phyloP scores from a whole-genome alignment of 1,140 invertebrate species.

The Drosophila nebulosa region DNA sequence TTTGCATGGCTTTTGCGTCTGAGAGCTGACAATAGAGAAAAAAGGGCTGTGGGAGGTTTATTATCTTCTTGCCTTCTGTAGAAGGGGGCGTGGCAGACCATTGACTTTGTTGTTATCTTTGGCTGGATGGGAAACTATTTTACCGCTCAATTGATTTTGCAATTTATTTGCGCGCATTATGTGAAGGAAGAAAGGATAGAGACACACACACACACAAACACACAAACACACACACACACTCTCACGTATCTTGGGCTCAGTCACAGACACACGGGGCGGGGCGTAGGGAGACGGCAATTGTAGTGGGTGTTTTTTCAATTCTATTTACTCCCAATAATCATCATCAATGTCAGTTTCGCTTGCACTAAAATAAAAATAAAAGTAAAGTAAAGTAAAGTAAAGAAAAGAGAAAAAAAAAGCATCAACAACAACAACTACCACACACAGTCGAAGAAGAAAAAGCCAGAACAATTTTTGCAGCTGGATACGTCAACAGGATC shows the following conservation, averaged over 20 bases:
- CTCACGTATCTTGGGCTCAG: slow-evolving; percentile 35
- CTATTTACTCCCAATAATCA: slow-evolving; percentile 80
- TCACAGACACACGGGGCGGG: slow-evolving; percentile 20
- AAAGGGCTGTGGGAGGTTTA: no score
- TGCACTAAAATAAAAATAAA: slow-evolving; percentile 68
- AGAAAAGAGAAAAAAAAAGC: slow-evolving; percentile 4
- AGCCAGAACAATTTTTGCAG: not conserved
- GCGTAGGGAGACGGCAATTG: not conserved
- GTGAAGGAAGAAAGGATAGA: slow-evolving; percentile 28
- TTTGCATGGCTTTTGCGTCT: not conserved
- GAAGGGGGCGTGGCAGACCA: slow-evolving; percentile 15
- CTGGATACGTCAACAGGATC: slow-evolving; percentile 61
- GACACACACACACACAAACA: slow-evolving; percentile 20
- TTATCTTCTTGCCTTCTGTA: slow-evolving; percentile 1
- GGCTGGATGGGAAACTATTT: slow-evolving; percentile 67
- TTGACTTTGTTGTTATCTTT: slow-evolving; percentile 50
- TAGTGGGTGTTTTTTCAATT: slow-evolving; percentile 69
- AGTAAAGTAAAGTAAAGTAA: slow-evolving; percentile 15
- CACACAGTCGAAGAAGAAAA: not conserved
- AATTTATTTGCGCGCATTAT: slow-evolving; percentile 79
- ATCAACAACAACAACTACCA: slow-evolving; percentile 4
- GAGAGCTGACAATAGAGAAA: no score
- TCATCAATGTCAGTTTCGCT: slow-evolving; percentile 80
- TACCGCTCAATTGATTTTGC: slow-evolving; percentile 80
- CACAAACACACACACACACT: not conserved